These are phyloP conservation scores for Aplocera efformata DNA, from an alignment of 2,888 invertebrate genomes.

Conservation along the genomic window DNA sequence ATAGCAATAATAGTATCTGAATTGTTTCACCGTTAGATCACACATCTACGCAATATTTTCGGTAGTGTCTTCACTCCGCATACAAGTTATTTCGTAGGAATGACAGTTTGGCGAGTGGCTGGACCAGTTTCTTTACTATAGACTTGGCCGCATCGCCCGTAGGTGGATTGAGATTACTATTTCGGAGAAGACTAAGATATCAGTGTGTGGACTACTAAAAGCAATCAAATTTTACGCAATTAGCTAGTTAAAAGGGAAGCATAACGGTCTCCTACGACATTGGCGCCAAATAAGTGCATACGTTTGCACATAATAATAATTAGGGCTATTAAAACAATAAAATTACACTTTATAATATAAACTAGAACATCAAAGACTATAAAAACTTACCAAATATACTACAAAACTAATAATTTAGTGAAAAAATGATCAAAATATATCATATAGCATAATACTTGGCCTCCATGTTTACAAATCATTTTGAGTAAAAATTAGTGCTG, in stretches of 20 bases:
- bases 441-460: constrained; percentile 62
- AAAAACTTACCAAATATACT: constrained; percentile 46
- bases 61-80: constrained; percentile 38
- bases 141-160: constrained; percentile 36
- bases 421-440: constrained; percentile 39
- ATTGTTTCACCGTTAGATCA: constrained; percentile 9
- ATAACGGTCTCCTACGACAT: constrained; percentile 74
- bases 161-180: constrained; percentile 26
- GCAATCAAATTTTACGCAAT: constrained; percentile 25
- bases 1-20: constrained; percentile 15
- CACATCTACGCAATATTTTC: constrained; percentile 29
- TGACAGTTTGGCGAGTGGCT: constrained; percentile 76
- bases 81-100: constrained; percentile 53
- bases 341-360: constrained; percentile 17
- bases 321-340: constrained; percentile 23
- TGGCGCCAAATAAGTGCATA: constrained; percentile 80
- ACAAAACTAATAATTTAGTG: constrained; percentile 26
- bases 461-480: constrained; percentile 80
- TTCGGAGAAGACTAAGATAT: constrained; percentile 17
- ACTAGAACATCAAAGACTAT: constrained; percentile 11
- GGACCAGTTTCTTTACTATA: constrained; percentile 67
- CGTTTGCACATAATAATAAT: constrained; percentile 55
- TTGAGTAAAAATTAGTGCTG: constrained; percentile 53
- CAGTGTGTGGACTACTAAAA: constrained; percentile 27
- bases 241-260: constrained; percentile 33